Percentiles rank a stretch among this genome's conserved stretches.
Conservation (phyloP, 2,113 vertebrate species). For the Sinosuthora webbiana region DNA sequence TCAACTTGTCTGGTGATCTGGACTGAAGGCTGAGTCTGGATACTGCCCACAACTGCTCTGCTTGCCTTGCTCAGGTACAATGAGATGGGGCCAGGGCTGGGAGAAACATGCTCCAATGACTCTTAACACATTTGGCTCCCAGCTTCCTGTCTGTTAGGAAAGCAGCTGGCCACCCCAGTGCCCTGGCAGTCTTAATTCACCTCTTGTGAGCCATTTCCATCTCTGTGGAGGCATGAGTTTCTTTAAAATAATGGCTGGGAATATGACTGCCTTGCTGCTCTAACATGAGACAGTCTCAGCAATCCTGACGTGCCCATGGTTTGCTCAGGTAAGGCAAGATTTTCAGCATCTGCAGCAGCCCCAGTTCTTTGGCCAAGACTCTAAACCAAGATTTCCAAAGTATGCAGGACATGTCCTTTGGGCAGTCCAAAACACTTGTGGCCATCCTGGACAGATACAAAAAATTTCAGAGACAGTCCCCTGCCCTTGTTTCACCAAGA, state of each 20-base stretch:
- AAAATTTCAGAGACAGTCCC: not conserved
- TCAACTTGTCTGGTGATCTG: too few species aligned
- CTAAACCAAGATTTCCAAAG: not conserved
- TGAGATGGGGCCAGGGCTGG: not conserved
- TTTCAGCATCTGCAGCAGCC: not conserved
- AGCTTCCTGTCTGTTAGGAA: not conserved
- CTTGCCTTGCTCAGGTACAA: not conserved
- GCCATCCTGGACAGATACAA: not conserved
- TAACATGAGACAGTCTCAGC: not conserved
- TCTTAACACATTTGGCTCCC: not conserved
- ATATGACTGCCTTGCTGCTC: not conserved
- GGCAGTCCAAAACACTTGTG: not conserved
- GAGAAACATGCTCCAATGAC: accelerated
- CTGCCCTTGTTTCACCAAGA: not conserved
- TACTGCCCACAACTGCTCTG: not conserved
- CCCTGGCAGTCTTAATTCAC: not conserved
- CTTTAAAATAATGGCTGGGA: not conserved
- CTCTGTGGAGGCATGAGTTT: not conserved
- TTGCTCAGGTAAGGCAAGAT: not conserved
- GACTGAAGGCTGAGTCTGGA: not conserved
- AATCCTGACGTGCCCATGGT: not conserved
- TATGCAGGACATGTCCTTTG: not conserved
- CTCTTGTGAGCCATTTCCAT: not conserved
- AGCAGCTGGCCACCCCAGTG: accelerated
- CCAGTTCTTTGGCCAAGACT: not conserved